Evolutionary conservation across 1,140 invertebrate genomes (phyloP).

Genomic region (Holotrichia oblita): DNA sequence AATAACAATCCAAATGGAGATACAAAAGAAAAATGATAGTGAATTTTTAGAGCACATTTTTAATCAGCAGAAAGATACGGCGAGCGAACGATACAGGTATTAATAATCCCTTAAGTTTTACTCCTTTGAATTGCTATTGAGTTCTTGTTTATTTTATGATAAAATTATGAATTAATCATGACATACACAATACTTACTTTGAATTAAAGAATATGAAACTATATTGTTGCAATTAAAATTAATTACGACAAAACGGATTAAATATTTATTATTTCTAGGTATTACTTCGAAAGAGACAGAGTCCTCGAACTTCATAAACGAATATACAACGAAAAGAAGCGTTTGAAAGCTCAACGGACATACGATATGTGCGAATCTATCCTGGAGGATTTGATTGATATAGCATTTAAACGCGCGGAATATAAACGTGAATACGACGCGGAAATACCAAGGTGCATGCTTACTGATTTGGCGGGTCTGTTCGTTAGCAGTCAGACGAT

Average conservation of each 20-base stretch:
- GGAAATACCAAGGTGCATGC: conserved; percentile 61
- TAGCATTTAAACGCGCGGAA: conserved; percentile 64
- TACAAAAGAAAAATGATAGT: conserved; percentile 61
- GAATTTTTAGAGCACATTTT: conserved; percentile 62
- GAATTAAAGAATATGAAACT: too few species aligned
- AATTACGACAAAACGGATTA: too few species aligned
- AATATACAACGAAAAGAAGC: conserved; percentile 63
- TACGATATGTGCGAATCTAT: conserved; percentile 64
- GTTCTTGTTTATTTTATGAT: too few species aligned
- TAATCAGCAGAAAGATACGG: conserved; percentile 61
- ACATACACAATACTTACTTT: too few species aligned
- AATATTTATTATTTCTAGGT: conserved; percentile 40
- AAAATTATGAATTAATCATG: too few species aligned
- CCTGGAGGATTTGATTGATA: conserved; percentile 64
- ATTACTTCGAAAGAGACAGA: conserved; percentile 65
- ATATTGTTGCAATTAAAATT: too few species aligned
- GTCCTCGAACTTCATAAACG: conserved; percentile 64
- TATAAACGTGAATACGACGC: conserved; percentile 61
- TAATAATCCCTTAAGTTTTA: too few species aligned
- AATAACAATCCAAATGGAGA: conserved; percentile 62
- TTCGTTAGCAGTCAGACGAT: conserved; percentile 66
- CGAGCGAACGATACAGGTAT: conserved; percentile 54
- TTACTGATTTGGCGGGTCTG: conserved; percentile 65
- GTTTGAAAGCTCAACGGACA: conserved; percentile 61
- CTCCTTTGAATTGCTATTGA: too few species aligned